Evolutionary conservation across 1,140 invertebrate genomes (phyloP).

Genomic region (Trachymyrmex septentrionalis): DNA sequence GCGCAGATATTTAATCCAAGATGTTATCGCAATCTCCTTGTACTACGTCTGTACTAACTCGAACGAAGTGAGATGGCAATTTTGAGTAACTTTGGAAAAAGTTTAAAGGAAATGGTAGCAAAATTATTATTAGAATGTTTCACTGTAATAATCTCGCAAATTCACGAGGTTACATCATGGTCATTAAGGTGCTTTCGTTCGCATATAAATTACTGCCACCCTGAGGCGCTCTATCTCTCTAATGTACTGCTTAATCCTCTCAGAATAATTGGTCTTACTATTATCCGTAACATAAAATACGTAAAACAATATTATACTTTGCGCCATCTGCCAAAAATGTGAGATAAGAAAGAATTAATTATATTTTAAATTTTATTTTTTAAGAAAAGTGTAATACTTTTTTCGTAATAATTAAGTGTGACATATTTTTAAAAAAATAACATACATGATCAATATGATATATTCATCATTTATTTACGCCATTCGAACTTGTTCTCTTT

Average conservation of each 20-base stretch:
- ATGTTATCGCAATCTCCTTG: neutral
- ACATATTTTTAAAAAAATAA: conserved; percentile 1
- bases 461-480: too few relatives aligned
- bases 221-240: conserved; percentile 21
- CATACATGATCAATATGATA: neutral
- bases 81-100: neutral
- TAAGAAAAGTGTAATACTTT: neutral
- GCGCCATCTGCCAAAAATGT: conserved; percentile 1
- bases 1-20: neutral
- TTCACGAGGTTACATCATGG: conserved; percentile 1
- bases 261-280: conserved; percentile 38
- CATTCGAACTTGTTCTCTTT: neutral
- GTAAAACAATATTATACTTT: conserved; percentile 31
- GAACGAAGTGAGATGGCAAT: neutral
- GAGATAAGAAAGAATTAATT: conserved; percentile 23
- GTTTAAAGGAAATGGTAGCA: neutral
- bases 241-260: conserved; percentile 26
- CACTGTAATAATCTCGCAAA: conserved; percentile 14
- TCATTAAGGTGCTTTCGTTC: conserved; percentile 41
- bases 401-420: neutral
- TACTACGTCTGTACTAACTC: too few relatives aligned
- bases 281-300: conserved; percentile 14
- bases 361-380: neutral
- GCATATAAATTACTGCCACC: conserved; percentile 36
- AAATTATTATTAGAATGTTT: conserved; percentile 31